phyloP scores from a whole-genome alignment of 2,113 vertebrate species.

The Stegostoma tigrinum region DNA sequence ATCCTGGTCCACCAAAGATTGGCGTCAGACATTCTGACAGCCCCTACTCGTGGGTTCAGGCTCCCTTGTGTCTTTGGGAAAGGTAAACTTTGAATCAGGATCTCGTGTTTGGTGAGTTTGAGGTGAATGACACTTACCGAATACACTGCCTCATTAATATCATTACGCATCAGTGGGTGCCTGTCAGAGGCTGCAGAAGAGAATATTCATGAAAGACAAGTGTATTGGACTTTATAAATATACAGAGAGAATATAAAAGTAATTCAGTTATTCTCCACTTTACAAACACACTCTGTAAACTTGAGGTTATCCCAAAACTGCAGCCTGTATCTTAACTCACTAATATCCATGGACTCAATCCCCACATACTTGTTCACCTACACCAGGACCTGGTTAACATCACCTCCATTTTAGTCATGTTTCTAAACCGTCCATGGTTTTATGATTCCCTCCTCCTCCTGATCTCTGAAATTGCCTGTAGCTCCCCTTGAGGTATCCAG shows the following conservation, averaged over 20 bases:
- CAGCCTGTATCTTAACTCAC: neutral
- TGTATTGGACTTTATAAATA: neutral
- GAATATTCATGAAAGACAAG: neutral
- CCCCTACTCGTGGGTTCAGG: neutral
- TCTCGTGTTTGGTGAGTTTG: neutral
- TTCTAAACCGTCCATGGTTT: no score
- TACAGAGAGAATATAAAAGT: neutral
- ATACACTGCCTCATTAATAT: neutral
- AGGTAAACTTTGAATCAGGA: neutral
- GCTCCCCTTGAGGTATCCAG: no score
- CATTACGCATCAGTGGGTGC: neutral
- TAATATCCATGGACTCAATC: neutral
- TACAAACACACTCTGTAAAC: neutral
- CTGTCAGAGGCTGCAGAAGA: slow-evolving; percentile 9
- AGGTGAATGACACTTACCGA: neutral
- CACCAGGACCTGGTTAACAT: neutral
- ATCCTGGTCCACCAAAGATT: no score
- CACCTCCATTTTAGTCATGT: neutral
- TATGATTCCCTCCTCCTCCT: no score
- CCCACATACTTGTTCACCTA: neutral
- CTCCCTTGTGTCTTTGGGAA: neutral
- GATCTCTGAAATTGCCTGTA: no score
- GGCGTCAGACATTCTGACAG: neutral
- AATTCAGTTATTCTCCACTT: neutral
- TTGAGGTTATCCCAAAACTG: neutral